Evolutionary conservation across 2,888 invertebrate species (phyloP).

Genomic region (Dicycla oo): DNA sequence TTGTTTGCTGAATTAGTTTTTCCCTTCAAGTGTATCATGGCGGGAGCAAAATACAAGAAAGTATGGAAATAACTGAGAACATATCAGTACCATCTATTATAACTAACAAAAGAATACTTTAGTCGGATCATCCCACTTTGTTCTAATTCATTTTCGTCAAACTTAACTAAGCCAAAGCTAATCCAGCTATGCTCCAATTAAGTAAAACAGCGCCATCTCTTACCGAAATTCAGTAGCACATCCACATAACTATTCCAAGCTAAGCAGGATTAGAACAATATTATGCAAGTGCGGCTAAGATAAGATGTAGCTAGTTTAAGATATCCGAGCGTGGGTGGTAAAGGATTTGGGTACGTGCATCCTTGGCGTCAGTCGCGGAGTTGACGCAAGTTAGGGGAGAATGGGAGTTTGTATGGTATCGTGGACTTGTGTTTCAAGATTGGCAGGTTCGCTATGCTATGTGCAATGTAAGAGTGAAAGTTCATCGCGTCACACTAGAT

Average conservation of each 20-base stretch:
- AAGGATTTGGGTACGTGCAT: constrained; percentile 68
- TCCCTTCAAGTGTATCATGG: background rate
- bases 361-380: constrained; percentile 39
- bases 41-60: background rate
- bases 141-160: constrained; percentile 4
- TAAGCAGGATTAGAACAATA: constrained; percentile 54
- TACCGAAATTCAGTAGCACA: constrained; percentile 22
- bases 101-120: no score
- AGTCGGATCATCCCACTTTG: background rate
- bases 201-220: constrained; percentile 43
- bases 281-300: constrained; percentile 57
- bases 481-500: no score
- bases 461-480: no score
- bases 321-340: constrained; percentile 64
- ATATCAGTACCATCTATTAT: no score
- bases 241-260: constrained; percentile 34
- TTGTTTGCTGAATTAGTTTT: background rate
- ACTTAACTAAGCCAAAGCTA: background rate
- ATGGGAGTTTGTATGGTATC: constrained; percentile 11
- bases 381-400: constrained; percentile 35
- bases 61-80: no score
- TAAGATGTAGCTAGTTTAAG: constrained; percentile 65
- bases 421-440: background rate
- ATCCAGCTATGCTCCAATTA: constrained; percentile 1
- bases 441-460: no score